phyloP scores from a whole-genome alignment of 2,113 vertebrate species.

The Oreochromis tanganicae region DNA sequence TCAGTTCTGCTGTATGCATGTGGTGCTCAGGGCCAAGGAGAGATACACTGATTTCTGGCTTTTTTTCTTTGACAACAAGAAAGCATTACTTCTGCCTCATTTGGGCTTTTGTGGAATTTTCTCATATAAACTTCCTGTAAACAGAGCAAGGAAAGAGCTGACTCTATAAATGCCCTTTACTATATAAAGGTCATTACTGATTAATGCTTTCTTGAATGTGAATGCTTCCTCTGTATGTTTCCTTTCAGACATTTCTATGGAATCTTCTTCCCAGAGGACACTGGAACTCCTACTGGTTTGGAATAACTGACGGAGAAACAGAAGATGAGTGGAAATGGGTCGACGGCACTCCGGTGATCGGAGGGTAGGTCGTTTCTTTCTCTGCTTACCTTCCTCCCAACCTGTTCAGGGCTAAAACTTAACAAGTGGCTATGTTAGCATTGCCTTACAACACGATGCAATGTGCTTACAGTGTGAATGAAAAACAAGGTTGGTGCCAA shows the following conservation, averaged over 20 bases:
- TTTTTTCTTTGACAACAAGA: neutral
- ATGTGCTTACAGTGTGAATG: neutral
- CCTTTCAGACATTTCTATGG: conserved; percentile 64
- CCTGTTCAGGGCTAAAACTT: neutral
- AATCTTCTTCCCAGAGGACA: conserved; percentile 59
- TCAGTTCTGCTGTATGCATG: neutral
- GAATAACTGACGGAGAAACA: conserved; percentile 56
- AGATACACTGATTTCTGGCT: neutral
- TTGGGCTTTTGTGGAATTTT: neutral
- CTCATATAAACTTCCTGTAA: accelerated
- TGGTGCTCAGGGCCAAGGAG: neutral
- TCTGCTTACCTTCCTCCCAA: neutral
- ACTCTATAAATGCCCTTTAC: neutral
- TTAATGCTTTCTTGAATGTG: neutral
- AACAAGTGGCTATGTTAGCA: accelerated
- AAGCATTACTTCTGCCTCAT: neutral
- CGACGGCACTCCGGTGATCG: conserved; percentile 56
- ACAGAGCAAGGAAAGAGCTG: neutral
- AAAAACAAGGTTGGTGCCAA: neutral
- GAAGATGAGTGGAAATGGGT: conserved; percentile 70
- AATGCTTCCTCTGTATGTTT: neutral
- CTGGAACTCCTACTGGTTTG: conserved; percentile 72
- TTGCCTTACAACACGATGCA: neutral
- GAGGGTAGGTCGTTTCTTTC: conserved; percentile 40
- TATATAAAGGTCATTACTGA: neutral